Evolutionary conservation across 37 sponge, comb jelly and placozoan species (phyloP), one percentile per base, ranked within the genome.

Genomic region (Spongia lamella): DNA sequence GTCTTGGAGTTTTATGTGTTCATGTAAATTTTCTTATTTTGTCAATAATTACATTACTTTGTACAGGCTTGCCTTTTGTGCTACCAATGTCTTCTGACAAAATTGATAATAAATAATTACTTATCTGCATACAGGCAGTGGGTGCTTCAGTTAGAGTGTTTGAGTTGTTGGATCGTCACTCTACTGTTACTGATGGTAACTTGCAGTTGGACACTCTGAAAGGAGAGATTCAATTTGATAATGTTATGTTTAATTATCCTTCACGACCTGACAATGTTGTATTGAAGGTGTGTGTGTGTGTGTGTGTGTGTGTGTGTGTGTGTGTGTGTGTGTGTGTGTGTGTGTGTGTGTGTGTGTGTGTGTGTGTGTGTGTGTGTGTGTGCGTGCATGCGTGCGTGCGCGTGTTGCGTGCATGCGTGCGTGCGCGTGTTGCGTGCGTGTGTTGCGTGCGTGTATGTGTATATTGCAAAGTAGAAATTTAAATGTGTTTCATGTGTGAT

Each of bases 131-230:
- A 22, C 52, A 92, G 92, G 93, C 93, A 29, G 89, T 92, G 13
- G 93, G 93, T 26, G 93, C 93, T 6, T 89, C 89, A 11, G 66
- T 84, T 19, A 60, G 93, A 1, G 76, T 92, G 11, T 92, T 92
- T 76, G 86, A 92, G 35, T 74, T 92, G 34, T 30, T 92, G 75
- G 93, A 92, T 47, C 70, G 93, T 9, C 53, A 61, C 15, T 64
- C 81, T 52, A 36, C 70, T 27, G 76, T 88, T 27, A 58, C 36
- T 25, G 93, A 88, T 78, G 93, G 93, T 15, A 40, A 25, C 25
- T 35, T 52, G 17, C 38, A 50, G 40, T 38, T 66, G 61, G 57
- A 70, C 2, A 20, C 1, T 2, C 65, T 92, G 14, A 53, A 84
- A 66, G 89, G 93, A 84, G 88, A 58, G 14, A 80, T 92, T 52